Base-by-base conservation (phyloP, 2,888 invertebrate species). In the Ormia ochracea region DNA sequence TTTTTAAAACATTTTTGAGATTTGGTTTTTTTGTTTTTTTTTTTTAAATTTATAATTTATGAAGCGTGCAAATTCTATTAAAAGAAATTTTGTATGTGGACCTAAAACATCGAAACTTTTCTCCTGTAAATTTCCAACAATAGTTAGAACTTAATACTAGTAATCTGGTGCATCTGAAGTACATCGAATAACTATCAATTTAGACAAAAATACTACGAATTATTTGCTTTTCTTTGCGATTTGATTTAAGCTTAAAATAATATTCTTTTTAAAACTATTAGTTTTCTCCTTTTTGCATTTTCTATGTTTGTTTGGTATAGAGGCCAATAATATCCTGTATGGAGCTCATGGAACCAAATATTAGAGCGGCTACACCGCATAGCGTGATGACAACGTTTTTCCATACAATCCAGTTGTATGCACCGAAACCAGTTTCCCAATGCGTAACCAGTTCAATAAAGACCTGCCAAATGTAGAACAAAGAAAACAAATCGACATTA, bases 371-470 rank as follows among this genome's bases (percentile, higher is more conserved):
- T 0, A 96, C 43, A 26, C 97, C 98, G 84, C 96, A 94, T 3
- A 94, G 83, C 3, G 93, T 88, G 9, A 98, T 94, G 0, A 95
- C 83, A 14, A 94, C 78, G 88, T 98, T 95, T 87, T 98, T 98
- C 90, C 94, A 91, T 31, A 96, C 90, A 10, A 95, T 92, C 92
- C 94, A 96, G 83, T 94, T 92, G 82, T 89, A 91, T 50, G 91
- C 90, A 5, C 96, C 96, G 79, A 94, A 95, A 43, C 96, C 96
- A 82, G 93, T 92, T 72, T 96, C 94, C 96, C 96, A 96, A 88
- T 93, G 95, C 0, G 96, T 96, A 79, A 97, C 91, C 4, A 95
- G 92, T 90, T 98, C 97, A 81, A 98, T 94, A 76, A 95, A 91
- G 3, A 92, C 89, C 90, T 90, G 45, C 26, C n/a, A 50, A 14